Base-by-base conservation (phyloP, 2,113 vertebrate genomes). In the Gymnobelideus leadbeateri region DNA sequence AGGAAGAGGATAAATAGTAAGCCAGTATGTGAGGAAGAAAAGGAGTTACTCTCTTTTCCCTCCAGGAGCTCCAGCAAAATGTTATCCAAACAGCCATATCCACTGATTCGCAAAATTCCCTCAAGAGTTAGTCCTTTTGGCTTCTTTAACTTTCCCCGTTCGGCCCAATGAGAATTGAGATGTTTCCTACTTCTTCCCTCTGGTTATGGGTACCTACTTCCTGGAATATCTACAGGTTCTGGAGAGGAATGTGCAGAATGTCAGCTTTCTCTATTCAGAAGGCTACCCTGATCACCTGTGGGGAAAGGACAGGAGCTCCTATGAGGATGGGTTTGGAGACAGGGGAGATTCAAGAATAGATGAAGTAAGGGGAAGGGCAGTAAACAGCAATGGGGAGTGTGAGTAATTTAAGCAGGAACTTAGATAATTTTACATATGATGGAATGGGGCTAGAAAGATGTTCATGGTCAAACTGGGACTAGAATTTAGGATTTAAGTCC, bases 191-290 rank as follows among this genome's bases (percentile, higher is more conserved):
- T 21, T 54, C 46, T 25, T 54, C 31, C 51, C 43, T 28, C 37
- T 24, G 37, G 24, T 43, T 55, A 50, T 16, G 54, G 54, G 94
- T 68, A 89, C 57, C 51, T 14, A 10, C 5, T 52, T 54, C 51
- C 91, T 96, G 92, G 49, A 94, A 50, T 90, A 25, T n/a, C 37
- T 43, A 28, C 50, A 47, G 25, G 1, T 93, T 92, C 92, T 93
- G 3, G 0, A 14, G 14, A 1, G 12, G 47, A 3, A 0, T 95
- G 93, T 92, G 90, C 50, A 49, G 84, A 51, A 46, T 53, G 19
- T 93, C 0, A 0, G 84, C 89, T 49, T 94, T 93, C 94, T 96
- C 90, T 31, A 91, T 47, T 43, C 1, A 0, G 9, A 11, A 91
- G 47, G 93, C 47, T 43, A 93, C 28, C 68, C n/a, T 49, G 7